Evolutionary conservation across 2,888 invertebrate species (phyloP).

Genomic region (Heliconius ismenius): DNA sequence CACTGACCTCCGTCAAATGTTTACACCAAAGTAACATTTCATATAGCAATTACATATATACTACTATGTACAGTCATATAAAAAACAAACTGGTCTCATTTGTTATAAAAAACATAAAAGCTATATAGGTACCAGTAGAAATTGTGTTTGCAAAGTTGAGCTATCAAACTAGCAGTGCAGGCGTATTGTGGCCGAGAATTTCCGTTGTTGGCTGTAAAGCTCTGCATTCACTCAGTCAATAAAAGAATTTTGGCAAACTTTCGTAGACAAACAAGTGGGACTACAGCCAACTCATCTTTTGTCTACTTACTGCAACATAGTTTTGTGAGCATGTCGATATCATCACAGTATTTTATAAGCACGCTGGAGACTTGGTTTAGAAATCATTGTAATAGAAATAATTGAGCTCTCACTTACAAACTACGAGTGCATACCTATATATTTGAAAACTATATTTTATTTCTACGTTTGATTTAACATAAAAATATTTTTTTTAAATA

Average conservation of each 20-base stretch:
- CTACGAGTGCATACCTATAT: background rate
- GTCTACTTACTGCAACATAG: constrained; percentile 75
- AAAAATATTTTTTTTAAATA: constrained; percentile 39
- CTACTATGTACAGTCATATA: background rate
- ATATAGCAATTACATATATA: background rate
- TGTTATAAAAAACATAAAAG: constrained; percentile 31
- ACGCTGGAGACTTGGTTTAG: constrained; percentile 48
- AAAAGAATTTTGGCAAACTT: constrained; percentile 81
- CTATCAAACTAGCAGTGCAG: constrained; percentile 47
- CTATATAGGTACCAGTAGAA: constrained; percentile 27
- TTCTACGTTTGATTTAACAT: background rate
- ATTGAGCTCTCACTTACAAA: constrained; percentile 12
- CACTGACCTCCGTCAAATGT: constrained; percentile 74
- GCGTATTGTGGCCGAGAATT: constrained; percentile 57
- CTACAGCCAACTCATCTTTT: constrained; percentile 80
- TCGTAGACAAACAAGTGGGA: constrained; percentile 80
- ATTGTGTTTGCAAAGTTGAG: constrained; percentile 45
- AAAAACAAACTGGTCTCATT: background rate
- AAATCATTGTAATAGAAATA: constrained; percentile 35
- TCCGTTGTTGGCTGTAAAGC: constrained; percentile 65
- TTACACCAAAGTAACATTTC: constrained; percentile 49
- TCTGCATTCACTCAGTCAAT: constrained; percentile 75
- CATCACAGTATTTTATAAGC: constrained; percentile 64
- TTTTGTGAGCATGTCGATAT: constrained; percentile 70
- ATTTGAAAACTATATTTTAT: background rate